Base-by-base conservation (phyloP, 2,888 invertebrate species). In the Autographa pulchrina region DNA sequence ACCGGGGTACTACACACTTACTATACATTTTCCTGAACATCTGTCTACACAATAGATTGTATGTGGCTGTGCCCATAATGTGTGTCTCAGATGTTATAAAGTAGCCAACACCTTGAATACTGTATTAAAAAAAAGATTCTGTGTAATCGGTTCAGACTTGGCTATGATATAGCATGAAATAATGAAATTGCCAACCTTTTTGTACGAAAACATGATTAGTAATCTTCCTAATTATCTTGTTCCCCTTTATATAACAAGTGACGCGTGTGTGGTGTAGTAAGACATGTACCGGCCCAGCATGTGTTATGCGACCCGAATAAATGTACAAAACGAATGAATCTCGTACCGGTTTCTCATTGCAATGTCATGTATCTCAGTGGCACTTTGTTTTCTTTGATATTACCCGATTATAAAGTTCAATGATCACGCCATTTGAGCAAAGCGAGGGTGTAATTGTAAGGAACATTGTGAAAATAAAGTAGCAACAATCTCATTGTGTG, bases 321-420 rank as follows among this genome's bases (percentile, higher is more conserved):
- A 74, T 83, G 83, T 81, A 81, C 83, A 80, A 83, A 77, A 59
- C 68, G 72, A 58, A 74, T 48, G 77, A 77, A 77, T 73, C 72
- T 81, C 79, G 65, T 54, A 70, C 9, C 60, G 60, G 54, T n/a
- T 60, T 52, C 41, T 59, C 48, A 56, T 14, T 61, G 16, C 52
- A 38, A 56, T 67, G 62, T 52, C 16, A 32, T 43, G n/a, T n/a
- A 52, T n/a, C 38, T 20, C 62, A 67, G 14, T 78, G 58, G 65
- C 75, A 67, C 70, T 67, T 75, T 59, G 58, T 60, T 62, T 31
- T 20, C 14, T 59, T n/a, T n/a, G n/a, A 14, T 43, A 48, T n/a
- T 8, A n/a, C n/a, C n/a, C n/a, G 43, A 43, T 16, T 14, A 43
- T 43, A 16, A 11, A 8, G 11, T 11, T 38, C 11, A 38, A 38